Evolutionary conservation across 1,140 invertebrate genomes (phyloP).

Genomic region (Scaptomyza hsui): DNA sequence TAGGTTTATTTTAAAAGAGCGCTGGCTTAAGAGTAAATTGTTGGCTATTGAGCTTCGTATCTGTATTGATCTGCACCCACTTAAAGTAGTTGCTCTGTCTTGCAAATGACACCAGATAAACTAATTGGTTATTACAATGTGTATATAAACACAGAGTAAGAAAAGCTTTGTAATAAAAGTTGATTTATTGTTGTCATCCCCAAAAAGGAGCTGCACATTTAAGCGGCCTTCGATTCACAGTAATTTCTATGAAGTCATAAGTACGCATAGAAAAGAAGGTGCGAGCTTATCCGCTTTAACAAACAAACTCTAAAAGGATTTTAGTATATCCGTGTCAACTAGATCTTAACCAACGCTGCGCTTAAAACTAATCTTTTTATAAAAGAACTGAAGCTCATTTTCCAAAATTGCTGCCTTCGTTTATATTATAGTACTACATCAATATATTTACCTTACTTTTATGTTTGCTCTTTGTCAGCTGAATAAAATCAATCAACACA

Average conservation of each 20-base stretch:
- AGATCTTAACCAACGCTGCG: too few species aligned
- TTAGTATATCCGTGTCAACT: not conserved
- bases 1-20: not conserved
- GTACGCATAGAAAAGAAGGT: not conserved
- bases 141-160: conserved; percentile 31
- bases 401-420: too few species aligned
- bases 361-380: too few species aligned
- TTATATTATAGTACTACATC: too few species aligned
- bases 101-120: conserved; percentile 38
- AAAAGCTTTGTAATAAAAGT: conserved; percentile 58
- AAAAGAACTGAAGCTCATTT: not conserved
- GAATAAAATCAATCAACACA: not conserved
- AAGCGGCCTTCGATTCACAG: conserved; percentile 13
- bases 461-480: not conserved
- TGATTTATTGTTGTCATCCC: conserved; percentile 64
- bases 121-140: conserved; percentile 46
- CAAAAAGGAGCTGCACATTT: conserved; percentile 62
- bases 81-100: conserved; percentile 23
- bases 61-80: conserved; percentile 42
- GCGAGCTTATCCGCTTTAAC: conserved; percentile 4
- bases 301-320: not conserved
- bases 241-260: conserved; percentile 33
- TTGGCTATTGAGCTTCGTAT: conserved; percentile 16
- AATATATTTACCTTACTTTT: too few species aligned
- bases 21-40: conserved; percentile 11